phyloP scores from a whole-genome alignment of 2,797 vertebrate species.

The Lycodopsis pacificus region DNA sequence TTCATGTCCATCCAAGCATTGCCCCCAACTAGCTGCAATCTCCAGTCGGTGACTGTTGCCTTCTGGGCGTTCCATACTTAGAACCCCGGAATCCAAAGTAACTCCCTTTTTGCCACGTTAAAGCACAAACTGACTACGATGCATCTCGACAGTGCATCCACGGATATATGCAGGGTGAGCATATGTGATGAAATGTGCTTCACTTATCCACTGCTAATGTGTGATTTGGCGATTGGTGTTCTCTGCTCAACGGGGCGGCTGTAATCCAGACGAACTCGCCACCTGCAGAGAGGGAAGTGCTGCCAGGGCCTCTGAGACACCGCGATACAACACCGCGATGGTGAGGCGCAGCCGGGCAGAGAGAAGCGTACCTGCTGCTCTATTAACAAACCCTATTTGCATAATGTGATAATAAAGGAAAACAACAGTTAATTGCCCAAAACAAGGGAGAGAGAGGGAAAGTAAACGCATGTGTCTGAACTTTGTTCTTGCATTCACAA shows the following conservation, averaged over 20 bases:
- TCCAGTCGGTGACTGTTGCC: too few species aligned
- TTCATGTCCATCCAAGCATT: too few species aligned
- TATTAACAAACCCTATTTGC: conserved; percentile 39
- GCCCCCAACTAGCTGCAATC: too few species aligned
- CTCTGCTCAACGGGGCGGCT: conserved; percentile 26
- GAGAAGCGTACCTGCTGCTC: conserved; percentile 35
- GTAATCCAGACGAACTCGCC: conserved; percentile 32
- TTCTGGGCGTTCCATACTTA: too few species aligned
- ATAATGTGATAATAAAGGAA: conserved; percentile 50
- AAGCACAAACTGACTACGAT: neutral
- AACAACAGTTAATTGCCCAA: conserved; percentile 44
- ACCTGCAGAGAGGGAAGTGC: conserved; percentile 27
- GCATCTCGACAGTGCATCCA: neutral
- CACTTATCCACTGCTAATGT: conserved; percentile 12
- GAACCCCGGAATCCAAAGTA: neutral
- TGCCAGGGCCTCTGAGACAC: conserved; percentile 6
- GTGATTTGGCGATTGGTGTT: conserved; percentile 1
- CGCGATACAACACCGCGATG: neutral
- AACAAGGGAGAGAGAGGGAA: neutral
- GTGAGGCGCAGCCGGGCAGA: conserved; percentile 35
- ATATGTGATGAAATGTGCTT: neutral
- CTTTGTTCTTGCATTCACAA: conserved; percentile 33
- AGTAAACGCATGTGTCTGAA: conserved; percentile 10
- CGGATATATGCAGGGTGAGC: neutral
- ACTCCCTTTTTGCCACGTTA: neutral